Percentiles rank a stretch among this genome's conserved stretches.
These are phyloP conservation scores for Drosophila bipectinata DNA, from an alignment of 1,140 invertebrate genomes.

Conservation along the genomic window DNA sequence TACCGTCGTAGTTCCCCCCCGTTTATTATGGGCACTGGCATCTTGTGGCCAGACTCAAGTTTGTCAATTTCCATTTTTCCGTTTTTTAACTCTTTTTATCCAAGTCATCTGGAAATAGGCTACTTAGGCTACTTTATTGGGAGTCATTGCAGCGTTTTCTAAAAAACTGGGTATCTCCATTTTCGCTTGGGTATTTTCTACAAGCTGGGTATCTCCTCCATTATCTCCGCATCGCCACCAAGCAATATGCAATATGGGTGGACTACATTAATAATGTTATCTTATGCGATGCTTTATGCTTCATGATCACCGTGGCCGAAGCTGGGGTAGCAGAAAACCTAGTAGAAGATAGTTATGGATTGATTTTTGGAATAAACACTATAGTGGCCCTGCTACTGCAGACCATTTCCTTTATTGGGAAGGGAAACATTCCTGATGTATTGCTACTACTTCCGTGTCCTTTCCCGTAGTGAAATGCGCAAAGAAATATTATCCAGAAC, in stretches of 20 bases:
- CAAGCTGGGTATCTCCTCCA: too few relatives aligned
- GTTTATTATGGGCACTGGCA: too few relatives aligned
- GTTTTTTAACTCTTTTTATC: too few relatives aligned
- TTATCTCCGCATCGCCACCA: constrained; percentile 85
- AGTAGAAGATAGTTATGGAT: constrained; percentile 92
- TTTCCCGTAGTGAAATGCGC: constrained; percentile 10
- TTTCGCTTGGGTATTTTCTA: too few relatives aligned
- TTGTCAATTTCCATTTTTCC: too few relatives aligned
- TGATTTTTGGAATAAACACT: constrained; percentile 96
- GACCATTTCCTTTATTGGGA: constrained; percentile 79
- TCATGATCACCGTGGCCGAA: constrained; percentile 93
- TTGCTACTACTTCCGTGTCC: constrained; percentile 71
- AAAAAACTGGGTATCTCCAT: too few relatives aligned
- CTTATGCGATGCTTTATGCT: constrained; percentile 92
- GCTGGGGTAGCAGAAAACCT: constrained; percentile 93
- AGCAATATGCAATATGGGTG: constrained; percentile 87
- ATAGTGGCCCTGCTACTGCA: constrained; percentile 91
- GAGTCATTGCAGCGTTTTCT: constrained; percentile 85
- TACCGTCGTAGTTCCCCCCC: too few relatives aligned
- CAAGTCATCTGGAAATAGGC: too few relatives aligned
- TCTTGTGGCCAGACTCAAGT: too few relatives aligned
- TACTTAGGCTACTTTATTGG: constrained; percentile 83
- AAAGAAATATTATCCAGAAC: too few relatives aligned
- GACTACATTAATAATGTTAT: constrained; percentile 90
- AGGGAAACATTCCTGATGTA: too few relatives aligned